Evolutionary conservation across 2,113 vertebrate genomes (phyloP), one percentile per base, ranked within the genome.

Genomic region (Calonectris borealis): DNA sequence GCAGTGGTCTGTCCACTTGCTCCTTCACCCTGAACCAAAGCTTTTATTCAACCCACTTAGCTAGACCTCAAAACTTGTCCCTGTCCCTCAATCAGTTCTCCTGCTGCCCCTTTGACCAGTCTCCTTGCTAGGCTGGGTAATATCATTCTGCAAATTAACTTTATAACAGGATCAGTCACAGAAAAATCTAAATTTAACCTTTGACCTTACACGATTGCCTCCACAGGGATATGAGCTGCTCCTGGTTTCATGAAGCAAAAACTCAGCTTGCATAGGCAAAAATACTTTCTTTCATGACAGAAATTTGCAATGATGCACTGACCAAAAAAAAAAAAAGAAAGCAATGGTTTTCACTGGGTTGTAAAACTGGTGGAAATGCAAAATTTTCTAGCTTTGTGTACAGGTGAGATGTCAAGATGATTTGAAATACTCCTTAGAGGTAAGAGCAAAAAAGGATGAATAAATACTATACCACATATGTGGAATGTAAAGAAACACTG

Each of bases 401-500:
- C 22, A 94, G 84, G 96, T 93, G 95, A 98, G 87, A 95, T 88
- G 92, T 89, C 90, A 95, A 57, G 80, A 88, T 93, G 77, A 94
- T 90, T 95, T 86, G 86, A 97, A 96, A 90, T 95, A 90, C 40
- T 86, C 92, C 82, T 90, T 69, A 97, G 91, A 84, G 40, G 51
- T 79, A 87, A 94, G 49, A 94, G 77, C 18, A 68, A 83, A 93
- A 87, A 88, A 61, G 25, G 20, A 81, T 80, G 12, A 95, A 97
- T 97, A 97, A 95, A 95, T 97, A 95, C 90, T 79, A 85, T 77
- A 77, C 27, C 83, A 94, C 87, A 86, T 93, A 94, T 32, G 48
- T 91, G 79, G 66, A 93, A 78, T 42, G 76, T 73, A 96, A 94
- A 93, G 68, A 89, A 95, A 75, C n/a, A 31, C 11, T 70, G 65